Base-by-base conservation (phyloP, 1,140 invertebrate genomes). In the Drosophila triauraria region DNA sequence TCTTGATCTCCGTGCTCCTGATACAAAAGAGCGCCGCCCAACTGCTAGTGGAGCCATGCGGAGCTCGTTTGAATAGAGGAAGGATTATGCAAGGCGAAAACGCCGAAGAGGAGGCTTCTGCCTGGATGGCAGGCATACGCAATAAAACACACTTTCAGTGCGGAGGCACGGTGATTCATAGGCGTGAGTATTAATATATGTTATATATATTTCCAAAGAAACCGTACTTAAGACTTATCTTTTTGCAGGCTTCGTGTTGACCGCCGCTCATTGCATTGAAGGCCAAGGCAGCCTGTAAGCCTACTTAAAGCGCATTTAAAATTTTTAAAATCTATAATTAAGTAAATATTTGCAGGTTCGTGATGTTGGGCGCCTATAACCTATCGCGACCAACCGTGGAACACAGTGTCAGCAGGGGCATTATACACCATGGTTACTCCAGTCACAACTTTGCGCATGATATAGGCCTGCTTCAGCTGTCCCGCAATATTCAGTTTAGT, bases 201-300 rank as follows among this genome's bases (percentile, higher is more conserved):
- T 20, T 42, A 42, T 53, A 5, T 5, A 53, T 3, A 17, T 30
- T 56, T 6, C 1, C 13, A 1, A 13, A 8, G 27, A 53, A 53
- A 4, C 7, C 6, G 1, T 13, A 10, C n/a, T 4, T 51, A 42
- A 23, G 9, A 25, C 43, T 23, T 3, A 2, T 13, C 13, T 17
- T 20, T 25, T 25, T 5, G 20, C 6, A 68, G 65, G 27, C 7
- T 64, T 64, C 8, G 65, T 68, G 9, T 42, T 68, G 13, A 65
- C 60, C 10, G 65, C 65, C n/a, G 65, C 59, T 15, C 65, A 68
- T 27, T 68, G 59, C 27, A 40, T 68, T 10, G 12, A 10, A 4
- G 0, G 0, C 4, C 20, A 35, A 25, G 13, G 2, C 0, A 2
- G 3, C 0, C 20, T 64, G 64, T 68, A 12, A 68, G 59, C 10